These are phyloP conservation scores for Centropristis striata DNA, from an alignment of 2,113 vertebrate species.

Conservation along the genomic window DNA sequence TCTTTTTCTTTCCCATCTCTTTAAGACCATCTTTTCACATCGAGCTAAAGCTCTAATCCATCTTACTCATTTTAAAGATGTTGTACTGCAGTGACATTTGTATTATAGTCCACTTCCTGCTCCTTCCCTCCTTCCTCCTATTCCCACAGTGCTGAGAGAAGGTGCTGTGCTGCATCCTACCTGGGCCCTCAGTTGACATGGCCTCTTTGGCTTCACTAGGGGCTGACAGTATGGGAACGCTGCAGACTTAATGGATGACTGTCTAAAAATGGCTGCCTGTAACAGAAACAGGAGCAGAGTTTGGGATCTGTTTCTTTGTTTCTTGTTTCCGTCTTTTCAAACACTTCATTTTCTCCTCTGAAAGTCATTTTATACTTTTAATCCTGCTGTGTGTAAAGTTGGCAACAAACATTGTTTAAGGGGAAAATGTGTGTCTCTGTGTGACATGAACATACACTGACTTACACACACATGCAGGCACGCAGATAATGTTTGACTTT, in stretches of 20 bases:
- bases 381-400: slow-evolving; percentile 48
- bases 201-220: slow-evolving; percentile 71
- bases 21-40: slow-evolving; percentile 40
- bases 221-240: slow-evolving; percentile 80
- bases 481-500: slow-evolving; percentile 36
- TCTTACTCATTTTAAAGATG: slow-evolving; percentile 53
- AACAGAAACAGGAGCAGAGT: slow-evolving; percentile 62
- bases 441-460: slow-evolving; percentile 36
- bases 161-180: slow-evolving; percentile 49
- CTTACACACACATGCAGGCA: background rate
- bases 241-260: slow-evolving; percentile 79
- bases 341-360: slow-evolving; percentile 49
- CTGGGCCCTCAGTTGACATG: slow-evolving; percentile 65
- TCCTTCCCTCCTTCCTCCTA: slow-evolving; percentile 33
- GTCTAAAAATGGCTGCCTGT: slow-evolving; percentile 78
- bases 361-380: slow-evolving; percentile 57
- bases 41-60: slow-evolving; percentile 45
- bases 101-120: slow-evolving; percentile 55
- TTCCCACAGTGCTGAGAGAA: slow-evolving; percentile 47
- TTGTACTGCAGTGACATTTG: slow-evolving; percentile 49
- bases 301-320: slow-evolving; percentile 58
- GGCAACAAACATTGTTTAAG: slow-evolving; percentile 40
- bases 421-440: slow-evolving; percentile 57
- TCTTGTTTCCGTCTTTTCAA: slow-evolving; percentile 38
- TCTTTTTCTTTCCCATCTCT: slow-evolving; percentile 31